These are phyloP conservation scores for Myotis daubentonii DNA, from an alignment of 2,797 vertebrate species.

Conservation along the genomic window DNA sequence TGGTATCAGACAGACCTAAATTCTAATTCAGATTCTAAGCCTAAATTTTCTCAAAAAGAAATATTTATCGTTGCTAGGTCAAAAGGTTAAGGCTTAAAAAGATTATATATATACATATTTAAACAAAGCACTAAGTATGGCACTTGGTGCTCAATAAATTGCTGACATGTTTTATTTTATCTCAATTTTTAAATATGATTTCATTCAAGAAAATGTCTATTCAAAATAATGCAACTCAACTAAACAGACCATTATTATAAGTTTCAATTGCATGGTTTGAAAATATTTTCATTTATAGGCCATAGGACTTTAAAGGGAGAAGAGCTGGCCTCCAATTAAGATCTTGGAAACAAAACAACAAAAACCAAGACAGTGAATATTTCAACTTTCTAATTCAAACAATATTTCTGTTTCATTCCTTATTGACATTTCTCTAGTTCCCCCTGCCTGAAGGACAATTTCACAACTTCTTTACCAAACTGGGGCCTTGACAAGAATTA, in stretches of 20 bases:
- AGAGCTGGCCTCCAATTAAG: not conserved
- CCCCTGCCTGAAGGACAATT: not conserved
- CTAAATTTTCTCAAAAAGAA: slow-evolving; percentile 46
- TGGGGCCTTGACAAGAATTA: not conserved
- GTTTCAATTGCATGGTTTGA: slow-evolving; percentile 29
- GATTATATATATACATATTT: not conserved
- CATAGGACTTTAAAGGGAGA: not conserved
- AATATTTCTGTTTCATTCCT: slow-evolving; percentile 24
- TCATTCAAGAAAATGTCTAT: slow-evolving; percentile 21
- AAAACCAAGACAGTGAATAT: not conserved
- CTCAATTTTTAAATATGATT: slow-evolving; percentile 14
- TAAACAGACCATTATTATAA: not conserved
- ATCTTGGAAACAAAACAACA: not conserved
- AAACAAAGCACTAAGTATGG: not conserved
- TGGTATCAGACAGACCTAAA: not conserved
- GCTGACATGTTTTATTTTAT: not conserved
- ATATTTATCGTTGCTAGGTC: slow-evolving; percentile 14
- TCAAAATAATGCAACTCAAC: not conserved
- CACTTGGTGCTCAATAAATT: not conserved
- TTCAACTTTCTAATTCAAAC: slow-evolving; percentile 31
- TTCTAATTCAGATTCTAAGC: slow-evolving; percentile 41
- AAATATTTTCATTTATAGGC: slow-evolving; percentile 34
- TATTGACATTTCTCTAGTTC: not conserved
- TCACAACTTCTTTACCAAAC: slow-evolving; percentile 3
- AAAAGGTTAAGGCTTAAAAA: slow-evolving; percentile 31